Percentiles rank a stretch among this genome's conserved stretches.
phyloP scores from a whole-genome alignment of 2,888 invertebrate species.

The Punctoribates punctum region DNA sequence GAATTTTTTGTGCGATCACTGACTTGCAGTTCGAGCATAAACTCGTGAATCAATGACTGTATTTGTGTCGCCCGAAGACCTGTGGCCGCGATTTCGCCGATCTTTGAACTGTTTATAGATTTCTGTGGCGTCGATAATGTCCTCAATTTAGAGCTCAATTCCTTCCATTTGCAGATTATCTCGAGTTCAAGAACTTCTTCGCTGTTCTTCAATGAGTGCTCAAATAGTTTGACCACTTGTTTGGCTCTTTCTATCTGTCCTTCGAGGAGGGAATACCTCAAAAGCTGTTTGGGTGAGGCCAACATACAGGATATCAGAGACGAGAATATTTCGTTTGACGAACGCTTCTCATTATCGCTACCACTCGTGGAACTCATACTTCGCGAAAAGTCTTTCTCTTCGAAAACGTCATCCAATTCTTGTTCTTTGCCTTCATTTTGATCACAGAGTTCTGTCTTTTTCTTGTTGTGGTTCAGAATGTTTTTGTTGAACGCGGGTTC shows the following conservation, averaged over 20 bases:
- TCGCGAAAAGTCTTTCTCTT: slow-evolving; percentile 16
- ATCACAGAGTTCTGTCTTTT: slow-evolving; percentile 46
- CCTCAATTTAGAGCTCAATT: slow-evolving; percentile 33
- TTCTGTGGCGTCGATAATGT: neutral
- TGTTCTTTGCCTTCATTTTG: slow-evolving; percentile 58
- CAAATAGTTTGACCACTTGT: slow-evolving; percentile 59
- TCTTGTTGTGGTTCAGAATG: neutral
- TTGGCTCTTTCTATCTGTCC: slow-evolving; percentile 70
- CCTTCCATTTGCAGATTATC: slow-evolving; percentile 37
- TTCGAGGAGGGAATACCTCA: slow-evolving; percentile 70
- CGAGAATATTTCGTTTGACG: slow-evolving; percentile 19
- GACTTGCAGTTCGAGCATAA: slow-evolving; percentile 33
- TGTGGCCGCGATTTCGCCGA: slow-evolving; percentile 38
- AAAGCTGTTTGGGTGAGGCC: slow-evolving; percentile 65
- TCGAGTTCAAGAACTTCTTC: slow-evolving; percentile 43
- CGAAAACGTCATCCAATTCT: slow-evolving; percentile 47
- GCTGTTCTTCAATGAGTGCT: slow-evolving; percentile 35
- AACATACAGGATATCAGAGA: slow-evolving; percentile 58
- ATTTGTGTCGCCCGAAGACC: slow-evolving; percentile 38
- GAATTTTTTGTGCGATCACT: slow-evolving; percentile 37
- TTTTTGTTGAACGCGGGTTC: slow-evolving; percentile 41
- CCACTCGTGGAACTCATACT: slow-evolving; percentile 15
- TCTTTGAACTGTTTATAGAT: neutral
- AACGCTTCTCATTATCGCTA: slow-evolving; percentile 15
- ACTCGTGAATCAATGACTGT: slow-evolving; percentile 40